A percentile compares a stretch with the other conserved stretches of the same genome.
These are phyloP conservation scores for Electrona antarctica DNA, from an alignment of 2,113 vertebrate species.

Conservation along the genomic window DNA sequence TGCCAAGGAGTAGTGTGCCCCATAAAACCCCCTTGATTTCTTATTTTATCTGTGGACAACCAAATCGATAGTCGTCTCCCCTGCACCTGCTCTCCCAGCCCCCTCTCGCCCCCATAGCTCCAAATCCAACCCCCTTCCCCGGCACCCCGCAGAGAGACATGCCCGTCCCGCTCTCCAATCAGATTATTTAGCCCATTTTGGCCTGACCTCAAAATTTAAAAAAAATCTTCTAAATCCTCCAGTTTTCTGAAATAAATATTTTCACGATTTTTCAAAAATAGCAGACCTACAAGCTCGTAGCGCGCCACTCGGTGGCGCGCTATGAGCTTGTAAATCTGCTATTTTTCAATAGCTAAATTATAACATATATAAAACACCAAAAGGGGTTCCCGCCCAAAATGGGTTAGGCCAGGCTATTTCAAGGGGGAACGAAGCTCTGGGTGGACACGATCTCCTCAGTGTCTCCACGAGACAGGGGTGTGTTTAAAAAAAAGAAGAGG, in stretches of 20 bases:
- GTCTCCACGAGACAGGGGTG: slow-evolving; percentile 42
- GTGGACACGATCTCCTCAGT: slow-evolving; percentile 51
- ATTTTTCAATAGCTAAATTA: too few species aligned
- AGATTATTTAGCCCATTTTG: too few species aligned
- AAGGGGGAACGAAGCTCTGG: slow-evolving; percentile 45
- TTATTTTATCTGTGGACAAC: slow-evolving; percentile 76
- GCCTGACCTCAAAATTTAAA: too few species aligned
- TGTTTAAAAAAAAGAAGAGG: background rate
- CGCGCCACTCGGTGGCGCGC: too few species aligned
- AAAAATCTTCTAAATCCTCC: too few species aligned
- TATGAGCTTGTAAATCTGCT: too few species aligned
- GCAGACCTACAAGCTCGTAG: too few species aligned
- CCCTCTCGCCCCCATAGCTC: background rate
- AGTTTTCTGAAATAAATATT: too few species aligned
- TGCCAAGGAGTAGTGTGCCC: slow-evolving; percentile 61
- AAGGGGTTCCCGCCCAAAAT: too few species aligned
- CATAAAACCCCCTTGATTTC: slow-evolving; percentile 68
- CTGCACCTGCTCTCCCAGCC: slow-evolving; percentile 61
- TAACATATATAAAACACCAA: too few species aligned
- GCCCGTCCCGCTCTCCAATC: slow-evolving; percentile 64
- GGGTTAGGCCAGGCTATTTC: slow-evolving; percentile 69
- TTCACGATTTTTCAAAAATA: too few species aligned
- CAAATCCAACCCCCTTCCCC: background rate
- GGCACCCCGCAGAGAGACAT: slow-evolving; percentile 33
- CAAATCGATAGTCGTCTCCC: slow-evolving; percentile 70